Conservation (phyloP, 2,888 invertebrate species). For the Caenorhabditis sp. region DNA sequence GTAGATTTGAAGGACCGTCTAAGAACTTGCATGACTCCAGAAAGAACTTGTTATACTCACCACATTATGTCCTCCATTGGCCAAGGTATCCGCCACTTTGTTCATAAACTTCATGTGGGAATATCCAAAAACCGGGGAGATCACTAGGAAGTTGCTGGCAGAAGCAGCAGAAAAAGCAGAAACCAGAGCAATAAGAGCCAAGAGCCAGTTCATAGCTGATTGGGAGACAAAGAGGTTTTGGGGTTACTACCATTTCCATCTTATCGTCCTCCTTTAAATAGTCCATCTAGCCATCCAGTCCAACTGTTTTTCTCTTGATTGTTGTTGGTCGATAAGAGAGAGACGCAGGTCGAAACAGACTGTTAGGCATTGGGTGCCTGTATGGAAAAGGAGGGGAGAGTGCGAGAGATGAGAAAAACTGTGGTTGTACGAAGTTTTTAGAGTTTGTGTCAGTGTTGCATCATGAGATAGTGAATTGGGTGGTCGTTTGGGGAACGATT, state of each 20-base stretch:
- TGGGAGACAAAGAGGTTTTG: not conserved
- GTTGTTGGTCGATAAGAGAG: not conserved
- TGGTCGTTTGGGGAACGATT: not conserved
- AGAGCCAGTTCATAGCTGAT: not conserved
- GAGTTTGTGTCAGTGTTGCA: slow-evolving; percentile 32
- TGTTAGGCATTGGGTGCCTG: not conserved
- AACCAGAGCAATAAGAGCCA: not conserved
- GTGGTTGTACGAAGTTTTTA: slow-evolving; percentile 10
- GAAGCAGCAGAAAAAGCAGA: not conserved
- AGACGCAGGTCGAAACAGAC: not conserved
- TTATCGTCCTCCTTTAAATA: slow-evolving; percentile 20
- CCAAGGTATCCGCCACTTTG: slow-evolving; percentile 43
- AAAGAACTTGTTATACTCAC: not conserved
- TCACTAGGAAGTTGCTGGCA: slow-evolving; percentile 31
- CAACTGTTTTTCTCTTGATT: slow-evolving; percentile 15
- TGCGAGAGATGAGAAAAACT: not conserved
- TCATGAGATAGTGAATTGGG: not conserved
- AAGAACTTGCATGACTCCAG: not conserved
- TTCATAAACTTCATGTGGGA: slow-evolving; percentile 56
- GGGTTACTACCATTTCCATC: not conserved
- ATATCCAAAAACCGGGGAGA: slow-evolving; percentile 46
- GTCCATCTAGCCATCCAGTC: not conserved
- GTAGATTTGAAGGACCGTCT: slow-evolving; percentile 46
- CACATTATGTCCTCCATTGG: slow-evolving; percentile 46
- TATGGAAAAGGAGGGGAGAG: not conserved